phyloP scores from a whole-genome alignment of 2,888 invertebrate species.

The Galerucella nymphaeae region DNA sequence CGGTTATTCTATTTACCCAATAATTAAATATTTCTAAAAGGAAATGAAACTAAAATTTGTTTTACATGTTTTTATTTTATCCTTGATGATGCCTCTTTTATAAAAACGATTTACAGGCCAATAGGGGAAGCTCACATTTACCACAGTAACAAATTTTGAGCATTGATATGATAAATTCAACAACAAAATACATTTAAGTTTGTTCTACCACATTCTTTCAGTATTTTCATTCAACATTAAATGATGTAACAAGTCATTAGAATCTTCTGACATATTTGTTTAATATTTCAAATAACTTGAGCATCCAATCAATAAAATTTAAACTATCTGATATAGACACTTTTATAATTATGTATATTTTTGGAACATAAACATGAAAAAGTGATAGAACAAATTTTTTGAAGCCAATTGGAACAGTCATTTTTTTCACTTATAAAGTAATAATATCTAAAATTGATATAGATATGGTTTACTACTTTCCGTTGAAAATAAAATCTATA shows the following conservation, averaged over 20 bases:
- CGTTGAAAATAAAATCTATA: too few relatives aligned
- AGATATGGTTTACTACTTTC: too few relatives aligned
- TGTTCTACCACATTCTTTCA: conserved; percentile 4
- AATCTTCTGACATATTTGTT: too few relatives aligned
- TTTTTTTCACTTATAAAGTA: not conserved
- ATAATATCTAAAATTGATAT: not conserved
- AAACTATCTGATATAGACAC: not conserved
- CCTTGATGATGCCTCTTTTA: conserved; percentile 28
- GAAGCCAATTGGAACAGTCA: not conserved
- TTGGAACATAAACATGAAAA: not conserved
- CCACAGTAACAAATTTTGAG: conserved; percentile 48
- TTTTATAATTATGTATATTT: too few relatives aligned
- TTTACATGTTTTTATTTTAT: conserved; percentile 15
- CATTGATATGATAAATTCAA: conserved; percentile 46
- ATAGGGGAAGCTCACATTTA: conserved; percentile 50
- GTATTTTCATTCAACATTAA: conserved; percentile 4
- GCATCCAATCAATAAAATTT: not conserved
- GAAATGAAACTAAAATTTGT: not conserved
- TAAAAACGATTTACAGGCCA: conserved; percentile 16
- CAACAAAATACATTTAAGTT: conserved; percentile 31
- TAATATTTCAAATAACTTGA: too few relatives aligned
- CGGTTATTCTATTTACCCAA: too few relatives aligned
- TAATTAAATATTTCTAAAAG: not conserved
- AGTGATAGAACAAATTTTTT: conserved; percentile 6
- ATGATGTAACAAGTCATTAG: not conserved